Evolutionary conservation across 2,888 invertebrate species (phyloP).

Genomic region (Argyresthia albistria): DNA sequence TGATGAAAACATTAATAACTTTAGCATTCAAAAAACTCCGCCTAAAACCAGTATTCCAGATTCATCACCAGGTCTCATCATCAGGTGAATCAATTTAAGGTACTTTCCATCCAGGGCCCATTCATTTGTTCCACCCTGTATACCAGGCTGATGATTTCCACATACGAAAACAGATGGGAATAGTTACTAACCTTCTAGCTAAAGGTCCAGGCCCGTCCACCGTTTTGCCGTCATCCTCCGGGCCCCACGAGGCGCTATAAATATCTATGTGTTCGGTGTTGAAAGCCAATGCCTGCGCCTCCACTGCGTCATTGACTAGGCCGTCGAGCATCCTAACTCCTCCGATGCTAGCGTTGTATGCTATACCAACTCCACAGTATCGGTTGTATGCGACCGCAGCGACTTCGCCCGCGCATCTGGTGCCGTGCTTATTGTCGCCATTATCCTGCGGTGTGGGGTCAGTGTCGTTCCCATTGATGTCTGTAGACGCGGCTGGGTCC

Average conservation of each 20-base stretch:
- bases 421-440: conserved; percentile 99
- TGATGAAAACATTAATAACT: too few species aligned
- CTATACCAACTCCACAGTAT: conserved; percentile 97
- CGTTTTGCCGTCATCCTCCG: conserved; percentile 96
- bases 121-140: too few species aligned
- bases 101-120: too few species aligned
- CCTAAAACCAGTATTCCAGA: too few species aligned
- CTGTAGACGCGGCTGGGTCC: conserved; percentile 95
- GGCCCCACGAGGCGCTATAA: conserved; percentile 97
- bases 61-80: too few species aligned
- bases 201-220: conserved; percentile 96
- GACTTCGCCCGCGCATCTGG: conserved; percentile 98
- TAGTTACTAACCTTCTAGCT: conserved; percentile 72
- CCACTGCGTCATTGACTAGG: conserved; percentile 95
- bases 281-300: conserved; percentile 92
- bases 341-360: conserved; percentile 96
- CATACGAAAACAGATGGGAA: not conserved
- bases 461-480: conserved; percentile 97
- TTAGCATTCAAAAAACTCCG: too few species aligned
- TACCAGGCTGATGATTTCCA: not conserved
- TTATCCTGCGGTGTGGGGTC: conserved; percentile 99
- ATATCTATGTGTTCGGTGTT: conserved; percentile 96
- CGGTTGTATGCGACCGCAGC: conserved; percentile 97
- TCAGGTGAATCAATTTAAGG: too few species aligned
- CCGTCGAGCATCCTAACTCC: conserved; percentile 98